Evolutionary conservation across 2,113 vertebrate species (phyloP), one percentile per base, ranked within the genome.

Genomic region (human): DNA sequence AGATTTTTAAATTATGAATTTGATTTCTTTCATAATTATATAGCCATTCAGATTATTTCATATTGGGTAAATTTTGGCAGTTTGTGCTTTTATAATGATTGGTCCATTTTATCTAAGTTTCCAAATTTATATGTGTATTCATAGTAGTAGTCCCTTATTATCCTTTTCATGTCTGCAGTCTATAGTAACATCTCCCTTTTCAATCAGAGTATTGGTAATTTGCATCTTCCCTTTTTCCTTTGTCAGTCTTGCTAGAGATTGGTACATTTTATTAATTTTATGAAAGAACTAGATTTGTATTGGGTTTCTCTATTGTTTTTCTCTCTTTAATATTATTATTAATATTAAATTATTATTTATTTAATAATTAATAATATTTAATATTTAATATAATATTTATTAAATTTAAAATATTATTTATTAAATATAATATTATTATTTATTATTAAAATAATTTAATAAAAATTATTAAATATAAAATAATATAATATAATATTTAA

Each of bases 71-170:
- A 64, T 94, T 96, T 94, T 35, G 50, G n/a, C 76, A 80, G 22
- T 88, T 91, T 55, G 14, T 76, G 2, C 35, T 84, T 92, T 89
- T 81, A 75, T 43, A 94, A 55, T 94, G 93, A 83, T 61, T 75
- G 52, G 8, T 89, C 30, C 11, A 75, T 89, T 92, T 94, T n/a
- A 68, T 88, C n/a, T 68, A 93, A 81, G 61, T 88, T 91, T 84
- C 3, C 38, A 80, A 57, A 57, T 84, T n/a, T 59, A 32, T 57
- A 7, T 70, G 5, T 45, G 48, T 55, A 7, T 68, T 76, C 80
- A 8, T 57, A 73, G 55, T 64, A 73, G 55, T n/a, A 61, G n/a
- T 66, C 12, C 20, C 25, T 95, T 92, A 76, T 16, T 84, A 64
- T 50, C 25, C 30, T 81, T 92, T 94, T 75, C 20, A 61, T 27